These are phyloP conservation scores for Argynnis bischoffii DNA, from an alignment of 2,888 invertebrate species.

Conservation along the genomic window DNA sequence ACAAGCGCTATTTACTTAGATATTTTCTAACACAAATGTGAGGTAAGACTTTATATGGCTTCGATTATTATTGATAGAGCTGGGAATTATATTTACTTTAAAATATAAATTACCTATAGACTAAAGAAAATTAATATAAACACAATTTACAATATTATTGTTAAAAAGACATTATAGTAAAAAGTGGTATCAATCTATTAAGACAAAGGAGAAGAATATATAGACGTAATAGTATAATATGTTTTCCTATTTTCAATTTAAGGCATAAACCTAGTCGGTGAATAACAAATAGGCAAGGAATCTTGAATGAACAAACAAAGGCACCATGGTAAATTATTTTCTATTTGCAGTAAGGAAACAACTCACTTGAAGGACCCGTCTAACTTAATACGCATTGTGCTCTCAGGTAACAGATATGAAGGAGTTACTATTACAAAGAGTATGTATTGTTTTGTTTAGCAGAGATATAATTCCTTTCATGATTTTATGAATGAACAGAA, in stretches of 20 bases:
- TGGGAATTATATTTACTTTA: background rate
- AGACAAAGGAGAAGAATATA: too few species aligned
- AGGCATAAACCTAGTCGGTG: background rate
- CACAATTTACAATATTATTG: too few species aligned
- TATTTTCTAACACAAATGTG: conserved; percentile 33
- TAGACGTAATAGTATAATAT: too few species aligned
- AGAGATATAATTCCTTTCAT: conserved; percentile 12
- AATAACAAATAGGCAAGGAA: conserved; percentile 45
- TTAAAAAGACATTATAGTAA: too few species aligned
- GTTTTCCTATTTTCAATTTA: conserved; percentile 2
- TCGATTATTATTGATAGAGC: conserved; percentile 30
- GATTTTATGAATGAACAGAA: conserved; percentile 22
- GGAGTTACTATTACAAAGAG: conserved; percentile 35
- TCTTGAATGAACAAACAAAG: conserved; percentile 70
- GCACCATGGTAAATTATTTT: conserved; percentile 68
- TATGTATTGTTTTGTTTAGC: conserved; percentile 28
- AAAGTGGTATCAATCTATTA: too few species aligned
- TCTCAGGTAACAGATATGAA: conserved; percentile 48
- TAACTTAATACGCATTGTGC: conserved; percentile 51
- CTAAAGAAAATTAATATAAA: too few species aligned
- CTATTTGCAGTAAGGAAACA: conserved; percentile 67
- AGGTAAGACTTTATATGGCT: conserved; percentile 35
- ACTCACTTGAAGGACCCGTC: conserved; percentile 57
- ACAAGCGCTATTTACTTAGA: too few species aligned
- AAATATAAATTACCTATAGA: too few species aligned